Conservation (phyloP, 2,888 invertebrate species). For the Protodeltote pygarga region DNA sequence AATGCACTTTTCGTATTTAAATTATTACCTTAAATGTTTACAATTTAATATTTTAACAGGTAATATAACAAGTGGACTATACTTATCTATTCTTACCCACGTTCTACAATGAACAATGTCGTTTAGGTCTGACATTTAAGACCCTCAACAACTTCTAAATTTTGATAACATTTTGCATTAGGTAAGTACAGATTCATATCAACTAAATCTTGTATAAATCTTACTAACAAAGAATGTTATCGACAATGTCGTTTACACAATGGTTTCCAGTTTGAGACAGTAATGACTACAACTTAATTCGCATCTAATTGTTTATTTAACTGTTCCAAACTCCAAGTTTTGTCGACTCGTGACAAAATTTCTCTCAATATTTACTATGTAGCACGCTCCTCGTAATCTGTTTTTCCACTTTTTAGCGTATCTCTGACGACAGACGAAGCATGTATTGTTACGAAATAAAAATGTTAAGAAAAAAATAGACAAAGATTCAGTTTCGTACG, state of each 20-base stretch:
- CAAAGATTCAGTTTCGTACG: too few relatives aligned
- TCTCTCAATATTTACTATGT: conserved; percentile 53
- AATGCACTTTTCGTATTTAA: too few relatives aligned
- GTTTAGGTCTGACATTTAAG: conserved; percentile 13
- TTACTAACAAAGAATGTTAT: conserved; percentile 29
- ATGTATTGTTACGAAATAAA: too few relatives aligned
- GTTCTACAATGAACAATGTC: conserved; percentile 22
- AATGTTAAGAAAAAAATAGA: too few relatives aligned
- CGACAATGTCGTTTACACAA: conserved; percentile 44
- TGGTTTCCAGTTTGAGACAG: conserved; percentile 14
- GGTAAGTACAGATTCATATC: conserved; percentile 27
- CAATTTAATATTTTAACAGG: too few relatives aligned
- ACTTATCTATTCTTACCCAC: too few relatives aligned
- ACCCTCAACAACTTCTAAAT: conserved; percentile 17
- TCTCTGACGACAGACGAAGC: conserved; percentile 20
- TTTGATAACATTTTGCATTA: conserved; percentile 22
- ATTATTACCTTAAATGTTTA: too few relatives aligned
- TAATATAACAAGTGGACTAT: too few relatives aligned
- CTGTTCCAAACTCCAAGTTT: conserved; percentile 33
- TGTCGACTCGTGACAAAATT: conserved; percentile 53
- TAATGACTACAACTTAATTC: conserved; percentile 44
- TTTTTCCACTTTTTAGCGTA: conserved; percentile 42
- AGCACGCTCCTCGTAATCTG: conserved; percentile 33
- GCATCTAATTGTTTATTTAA: conserved; percentile 56
- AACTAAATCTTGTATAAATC: conserved; percentile 22